Evolutionary conservation across 1,140 invertebrate genomes (phyloP).

Genomic region (Agrilus planipennis): DNA sequence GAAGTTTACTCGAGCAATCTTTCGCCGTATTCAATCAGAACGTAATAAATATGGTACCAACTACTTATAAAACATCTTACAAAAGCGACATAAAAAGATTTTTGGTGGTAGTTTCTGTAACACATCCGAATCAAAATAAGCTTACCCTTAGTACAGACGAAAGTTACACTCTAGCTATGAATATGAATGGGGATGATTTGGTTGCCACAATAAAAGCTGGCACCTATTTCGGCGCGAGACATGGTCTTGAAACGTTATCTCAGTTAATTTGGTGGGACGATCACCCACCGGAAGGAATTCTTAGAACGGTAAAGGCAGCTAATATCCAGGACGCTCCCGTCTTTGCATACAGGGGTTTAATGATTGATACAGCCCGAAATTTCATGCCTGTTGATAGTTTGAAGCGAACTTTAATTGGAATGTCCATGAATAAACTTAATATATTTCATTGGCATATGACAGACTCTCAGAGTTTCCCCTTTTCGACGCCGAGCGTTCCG

Average conservation of each 20-base stretch:
- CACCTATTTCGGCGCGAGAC: slow-evolving; percentile 64
- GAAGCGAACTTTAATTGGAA: slow-evolving; percentile 56
- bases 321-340: slow-evolving; percentile 45
- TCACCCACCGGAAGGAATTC: slow-evolving; percentile 42
- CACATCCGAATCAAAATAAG: slow-evolving; percentile 37
- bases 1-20: slow-evolving; percentile 34
- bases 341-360: slow-evolving; percentile 55
- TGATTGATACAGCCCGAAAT: slow-evolving; percentile 66
- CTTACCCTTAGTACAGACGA: slow-evolving; percentile 60
- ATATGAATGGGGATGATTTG: slow-evolving; percentile 39
- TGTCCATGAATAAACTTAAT: slow-evolving; percentile 71
- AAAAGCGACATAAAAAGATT: slow-evolving; percentile 36
- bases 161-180: slow-evolving; percentile 53
- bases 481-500: slow-evolving; percentile 54
- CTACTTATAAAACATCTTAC: slow-evolving; percentile 15
- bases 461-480: slow-evolving; percentile 73
- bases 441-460: slow-evolving; percentile 79
- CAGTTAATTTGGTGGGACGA: slow-evolving; percentile 70
- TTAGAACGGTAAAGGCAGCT: slow-evolving; percentile 42
- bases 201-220: slow-evolving; percentile 50
- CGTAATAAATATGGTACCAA: slow-evolving; percentile 33
- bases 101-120: slow-evolving; percentile 37
- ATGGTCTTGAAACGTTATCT: slow-evolving; percentile 65
- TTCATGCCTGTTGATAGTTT: slow-evolving; percentile 58
- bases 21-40: slow-evolving; percentile 36